Evolutionary conservation across 92 coral and sea anemone genomes (phyloP), one percentile per base, ranked within the genome.

Genomic region (Chrysogorgia sp.): DNA sequence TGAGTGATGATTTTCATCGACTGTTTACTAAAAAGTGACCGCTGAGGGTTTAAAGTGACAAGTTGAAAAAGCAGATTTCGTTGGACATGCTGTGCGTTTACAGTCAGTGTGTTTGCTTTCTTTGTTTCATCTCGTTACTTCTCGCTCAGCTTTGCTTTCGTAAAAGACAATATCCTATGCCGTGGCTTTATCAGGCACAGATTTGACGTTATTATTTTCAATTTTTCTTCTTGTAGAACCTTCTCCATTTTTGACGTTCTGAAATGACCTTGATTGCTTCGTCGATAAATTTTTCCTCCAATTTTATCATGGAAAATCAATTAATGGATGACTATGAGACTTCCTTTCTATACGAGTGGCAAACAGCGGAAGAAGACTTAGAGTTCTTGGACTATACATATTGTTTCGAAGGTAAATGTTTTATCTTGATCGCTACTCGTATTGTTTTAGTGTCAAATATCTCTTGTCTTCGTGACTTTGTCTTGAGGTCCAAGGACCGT

Each of bases 261-360:
- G 87, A 67, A 64, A 94, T 94, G 98, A 94, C 98, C 84, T 84
- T 92, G 59, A 86, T 94, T 72, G 32, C 84, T 74, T 86, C 96
- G 53, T 33, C 85, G 74, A 75, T 91, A 76, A 89, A 70, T 81
- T 80, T 85, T 77, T 85, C 82, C 79, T 79, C 90, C 64, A 76
- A 82, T 35, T 77, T 89, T 69, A 79, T 84, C 85, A 86, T 88
- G 87, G 97, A 90, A 70, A 93, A 92, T 41, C 97, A 89, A 67
- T 94, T 92, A 72, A 76, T 92, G 75, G 94, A 89, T 26, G 92
- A 87, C 43, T 83, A 69, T 76, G 96, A 94, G 41, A 64, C 92
- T 53, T 82, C 87, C 58, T 88, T 92, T 48, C 68, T 90, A 22
- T 96, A 94, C 62, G 91, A 80, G 48, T 94, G 98, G 98, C 91